These are phyloP conservation scores for Agrilus cyanescens DNA, from an alignment of 2,888 invertebrate genomes.

Conservation along the genomic window DNA sequence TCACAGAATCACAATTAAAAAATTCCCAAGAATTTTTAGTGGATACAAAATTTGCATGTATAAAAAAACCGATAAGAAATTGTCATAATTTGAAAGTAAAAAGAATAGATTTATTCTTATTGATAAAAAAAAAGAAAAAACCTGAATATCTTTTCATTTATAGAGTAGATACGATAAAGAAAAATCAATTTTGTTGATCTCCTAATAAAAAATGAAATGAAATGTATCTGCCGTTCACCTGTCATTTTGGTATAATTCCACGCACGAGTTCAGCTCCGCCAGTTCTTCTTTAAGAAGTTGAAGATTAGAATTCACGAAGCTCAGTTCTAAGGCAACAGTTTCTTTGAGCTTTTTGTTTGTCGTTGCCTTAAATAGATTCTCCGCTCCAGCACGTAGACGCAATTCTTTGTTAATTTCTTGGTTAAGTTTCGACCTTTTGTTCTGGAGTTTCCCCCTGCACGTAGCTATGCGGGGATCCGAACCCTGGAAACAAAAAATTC, in stretches of 20 bases:
- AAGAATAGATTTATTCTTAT: too few relatives aligned
- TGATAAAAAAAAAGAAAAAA: too few relatives aligned
- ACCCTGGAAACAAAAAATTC: slow-evolving; percentile 49
- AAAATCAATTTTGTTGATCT: too few relatives aligned
- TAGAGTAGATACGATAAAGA: too few relatives aligned
- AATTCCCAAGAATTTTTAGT: too few relatives aligned
- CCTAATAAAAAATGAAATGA: too few relatives aligned
- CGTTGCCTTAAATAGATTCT: slow-evolving; percentile 91
- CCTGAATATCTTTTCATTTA: too few relatives aligned
- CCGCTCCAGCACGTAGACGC: slow-evolving; percentile 89
- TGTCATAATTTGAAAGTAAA: too few relatives aligned
- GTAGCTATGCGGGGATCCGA: slow-evolving; percentile 89
- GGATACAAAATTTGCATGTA: too few relatives aligned
- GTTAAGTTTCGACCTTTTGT: slow-evolving; percentile 84
- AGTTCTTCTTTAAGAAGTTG: slow-evolving; percentile 91
- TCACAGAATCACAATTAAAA: too few relatives aligned
- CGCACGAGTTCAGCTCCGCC: slow-evolving; percentile 88
- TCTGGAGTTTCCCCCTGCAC: slow-evolving; percentile 87
- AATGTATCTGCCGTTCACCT: slow-evolving; percentile 42
- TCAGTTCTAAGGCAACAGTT: slow-evolving; percentile 87
- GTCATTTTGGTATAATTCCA: slow-evolving; percentile 89
- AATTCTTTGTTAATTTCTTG: slow-evolving; percentile 89
- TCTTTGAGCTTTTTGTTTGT: slow-evolving; percentile 85
- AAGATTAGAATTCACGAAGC: slow-evolving; percentile 93
- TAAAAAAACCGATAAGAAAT: too few relatives aligned